A percentile compares a stretch with the other conserved stretches of the same genome.
phyloP scores from a whole-genome alignment of 2,113 vertebrate species.

The Penelope pileata region DNA sequence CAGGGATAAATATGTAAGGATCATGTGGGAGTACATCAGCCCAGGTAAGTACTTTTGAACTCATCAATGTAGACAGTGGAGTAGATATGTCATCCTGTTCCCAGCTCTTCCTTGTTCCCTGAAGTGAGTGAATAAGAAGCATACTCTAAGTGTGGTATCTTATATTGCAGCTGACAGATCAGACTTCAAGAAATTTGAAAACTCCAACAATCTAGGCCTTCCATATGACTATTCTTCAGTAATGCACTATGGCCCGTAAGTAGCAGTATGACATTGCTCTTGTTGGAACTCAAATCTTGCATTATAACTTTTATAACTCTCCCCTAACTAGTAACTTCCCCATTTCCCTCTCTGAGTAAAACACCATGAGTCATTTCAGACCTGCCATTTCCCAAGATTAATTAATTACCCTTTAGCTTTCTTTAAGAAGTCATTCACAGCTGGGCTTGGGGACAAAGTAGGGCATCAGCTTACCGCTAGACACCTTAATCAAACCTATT shows the following conservation, averaged over 20 bases:
- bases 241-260: conserved; percentile 76
- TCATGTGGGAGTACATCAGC: conserved; percentile 85
- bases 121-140: not conserved
- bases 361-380: not conserved
- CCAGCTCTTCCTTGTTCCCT: not conserved
- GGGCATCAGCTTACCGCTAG: not conserved
- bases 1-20: conserved; percentile 81
- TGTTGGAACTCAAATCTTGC: not conserved
- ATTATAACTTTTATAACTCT: not conserved
- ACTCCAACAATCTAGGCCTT: conserved; percentile 64
- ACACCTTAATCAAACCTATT: not conserved
- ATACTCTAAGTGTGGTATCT: not conserved
- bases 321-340: not conserved
- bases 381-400: not conserved
- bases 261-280: not conserved
- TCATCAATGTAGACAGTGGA: not conserved
- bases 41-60: conserved; percentile 56
- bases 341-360: not conserved
- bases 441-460: not conserved
- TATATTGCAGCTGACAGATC: conserved; percentile 55
- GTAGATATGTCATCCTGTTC: not conserved
- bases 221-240: conserved; percentile 71
- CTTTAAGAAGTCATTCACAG: not conserved
- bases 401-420: not conserved
- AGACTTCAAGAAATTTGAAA: conserved; percentile 65